These are phyloP conservation scores for Trematocara caparti DNA, from an alignment of 2,797 vertebrate genomes.

Conservation along the genomic window DNA sequence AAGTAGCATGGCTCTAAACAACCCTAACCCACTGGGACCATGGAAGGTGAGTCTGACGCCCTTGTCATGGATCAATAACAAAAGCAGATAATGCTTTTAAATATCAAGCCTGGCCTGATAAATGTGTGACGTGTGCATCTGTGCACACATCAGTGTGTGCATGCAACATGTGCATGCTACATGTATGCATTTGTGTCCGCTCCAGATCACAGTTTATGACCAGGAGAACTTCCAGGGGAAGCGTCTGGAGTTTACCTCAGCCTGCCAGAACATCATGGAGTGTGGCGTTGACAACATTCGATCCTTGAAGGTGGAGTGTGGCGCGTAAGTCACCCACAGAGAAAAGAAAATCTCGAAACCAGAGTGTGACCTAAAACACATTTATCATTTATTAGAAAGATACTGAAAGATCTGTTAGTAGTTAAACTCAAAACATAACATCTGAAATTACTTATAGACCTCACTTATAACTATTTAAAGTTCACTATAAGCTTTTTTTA, in stretches of 20 bases:
- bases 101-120: constrained; percentile 9
- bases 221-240: constrained; percentile 97
- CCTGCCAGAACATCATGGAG: constrained; percentile 91
- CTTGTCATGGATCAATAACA: neutral
- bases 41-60: constrained; percentile 85
- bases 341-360: neutral
- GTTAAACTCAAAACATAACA: neutral
- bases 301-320: constrained; percentile 93
- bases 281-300: constrained; percentile 87
- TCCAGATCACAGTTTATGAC: constrained; percentile 92
- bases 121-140: constrained; percentile 5
- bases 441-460: neutral
- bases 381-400: neutral
- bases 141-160: constrained; percentile 24
- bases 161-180: constrained; percentile 29
- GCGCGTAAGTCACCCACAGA: constrained; percentile 83
- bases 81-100: neutral
- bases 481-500: neutral
- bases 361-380: neutral
- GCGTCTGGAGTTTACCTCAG: constrained; percentile 88
- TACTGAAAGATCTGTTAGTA: neutral
- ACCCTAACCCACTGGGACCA: constrained; percentile 85
- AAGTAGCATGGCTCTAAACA: constrained; percentile 91
- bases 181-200: constrained; percentile 42
- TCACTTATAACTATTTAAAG: neutral